Evolutionary conservation across 1,140 invertebrate genomes (phyloP).

Genomic region (Brachionus sp.): DNA sequence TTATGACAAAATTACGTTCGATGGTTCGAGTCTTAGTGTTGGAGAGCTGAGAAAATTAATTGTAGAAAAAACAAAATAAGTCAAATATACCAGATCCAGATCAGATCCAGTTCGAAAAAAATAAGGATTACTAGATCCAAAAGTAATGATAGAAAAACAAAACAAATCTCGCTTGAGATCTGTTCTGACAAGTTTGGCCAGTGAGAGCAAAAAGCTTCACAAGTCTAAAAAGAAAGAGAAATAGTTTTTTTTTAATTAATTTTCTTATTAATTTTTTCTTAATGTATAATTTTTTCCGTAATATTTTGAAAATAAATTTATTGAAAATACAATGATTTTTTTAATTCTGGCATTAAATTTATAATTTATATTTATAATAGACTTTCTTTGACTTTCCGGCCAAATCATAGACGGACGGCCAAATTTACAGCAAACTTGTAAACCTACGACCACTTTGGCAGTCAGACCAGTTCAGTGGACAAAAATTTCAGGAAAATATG

Average conservation of each 20-base stretch:
- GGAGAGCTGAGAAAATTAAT: conserved; percentile 31
- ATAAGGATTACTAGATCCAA: background rate
- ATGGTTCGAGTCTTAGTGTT: conserved; percentile 13
- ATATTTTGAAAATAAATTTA: background rate
- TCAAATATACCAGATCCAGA: background rate
- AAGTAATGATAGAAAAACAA: conserved; percentile 9
- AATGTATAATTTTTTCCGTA: background rate
- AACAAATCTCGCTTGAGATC: background rate
- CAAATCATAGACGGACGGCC: too few relatives aligned
- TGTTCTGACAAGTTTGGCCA: background rate
- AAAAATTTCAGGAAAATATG: too few relatives aligned
- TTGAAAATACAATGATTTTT: background rate
- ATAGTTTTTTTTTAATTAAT: background rate
- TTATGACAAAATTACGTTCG: conserved; percentile 44
- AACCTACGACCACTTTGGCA: too few relatives aligned
- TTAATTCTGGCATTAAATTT: too few relatives aligned
- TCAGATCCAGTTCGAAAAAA: background rate
- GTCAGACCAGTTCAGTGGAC: too few relatives aligned
- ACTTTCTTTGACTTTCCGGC: too few relatives aligned
- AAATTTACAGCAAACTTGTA: too few relatives aligned
- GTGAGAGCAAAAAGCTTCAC: background rate
- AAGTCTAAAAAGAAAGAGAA: conserved; percentile 10
- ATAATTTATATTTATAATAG: too few relatives aligned
- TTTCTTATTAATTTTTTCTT: background rate
- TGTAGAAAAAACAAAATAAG: conserved; percentile 8